A percentile compares a stretch with the other conserved stretches of the same genome.
phyloP scores from a whole-genome alignment of 2,113 vertebrate species.

The Oreochromis aureus region DNA sequence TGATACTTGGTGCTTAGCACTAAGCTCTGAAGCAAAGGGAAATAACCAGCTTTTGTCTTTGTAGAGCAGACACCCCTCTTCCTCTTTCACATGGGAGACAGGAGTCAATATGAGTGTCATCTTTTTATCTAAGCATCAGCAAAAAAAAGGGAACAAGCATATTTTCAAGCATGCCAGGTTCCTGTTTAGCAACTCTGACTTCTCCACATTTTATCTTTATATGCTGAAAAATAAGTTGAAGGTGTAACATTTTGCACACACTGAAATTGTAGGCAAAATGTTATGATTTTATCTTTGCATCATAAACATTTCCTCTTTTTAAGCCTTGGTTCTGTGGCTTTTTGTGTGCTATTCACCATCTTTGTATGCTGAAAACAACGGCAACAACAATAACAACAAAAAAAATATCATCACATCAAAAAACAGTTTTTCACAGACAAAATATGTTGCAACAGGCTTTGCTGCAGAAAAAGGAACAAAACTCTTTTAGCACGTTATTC shows the following conservation, averaged over 20 bases:
- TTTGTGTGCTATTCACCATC: background rate
- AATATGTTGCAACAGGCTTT: background rate
- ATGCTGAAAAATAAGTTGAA: background rate
- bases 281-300: background rate
- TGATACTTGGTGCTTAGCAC: background rate
- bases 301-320: background rate
- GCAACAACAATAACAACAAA: background rate
- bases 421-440: background rate
- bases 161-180: background rate
- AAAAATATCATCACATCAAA: background rate
- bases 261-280: background rate
- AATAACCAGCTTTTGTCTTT: background rate
- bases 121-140: background rate
- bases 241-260: background rate
- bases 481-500: background rate
- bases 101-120: background rate
- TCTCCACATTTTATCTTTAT: background rate
- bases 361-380: background rate
- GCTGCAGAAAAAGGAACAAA: constrained; percentile 13
- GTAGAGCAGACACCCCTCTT: background rate
- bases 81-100: background rate
- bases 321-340: background rate
- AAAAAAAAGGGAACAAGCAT: background rate
- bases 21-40: background rate
- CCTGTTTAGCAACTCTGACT: background rate